Percentiles rank a stretch among this genome's conserved stretches.
phyloP scores from a whole-genome alignment of 2,797 vertebrate genomes.

The Gallinago stenura region DNA sequence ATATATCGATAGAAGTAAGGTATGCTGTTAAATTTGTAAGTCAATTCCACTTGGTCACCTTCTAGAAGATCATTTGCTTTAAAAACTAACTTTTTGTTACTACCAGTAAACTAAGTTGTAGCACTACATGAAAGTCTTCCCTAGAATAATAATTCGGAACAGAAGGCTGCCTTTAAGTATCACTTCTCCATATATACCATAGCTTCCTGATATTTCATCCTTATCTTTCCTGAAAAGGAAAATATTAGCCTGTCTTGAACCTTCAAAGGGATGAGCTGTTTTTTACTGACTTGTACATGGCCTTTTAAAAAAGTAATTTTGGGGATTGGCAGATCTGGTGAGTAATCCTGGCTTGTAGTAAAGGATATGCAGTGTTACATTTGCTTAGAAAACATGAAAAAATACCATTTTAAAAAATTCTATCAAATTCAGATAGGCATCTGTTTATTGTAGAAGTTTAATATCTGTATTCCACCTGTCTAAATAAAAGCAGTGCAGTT shows the following conservation, averaged over 20 bases:
- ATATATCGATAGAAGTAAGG: slow-evolving; percentile 3
- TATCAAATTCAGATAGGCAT: slow-evolving; percentile 28
- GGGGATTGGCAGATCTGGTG: slow-evolving; percentile 52
- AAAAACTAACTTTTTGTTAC: slow-evolving; percentile 50
- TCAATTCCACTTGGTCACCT: not conserved
- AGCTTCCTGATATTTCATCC: slow-evolving; percentile 9
- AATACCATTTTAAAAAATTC: not conserved
- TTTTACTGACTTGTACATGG: slow-evolving; percentile 54
- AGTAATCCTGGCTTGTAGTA: slow-evolving; percentile 44
- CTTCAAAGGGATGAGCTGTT: slow-evolving; percentile 55
- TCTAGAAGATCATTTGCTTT: slow-evolving; percentile 45
- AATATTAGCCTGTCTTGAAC: slow-evolving; percentile 64
- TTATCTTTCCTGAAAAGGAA: slow-evolving; percentile 63
- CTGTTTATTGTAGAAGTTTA: slow-evolving; percentile 15
- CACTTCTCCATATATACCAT: not conserved
- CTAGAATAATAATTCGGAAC: not conserved
- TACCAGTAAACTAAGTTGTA: not conserved
- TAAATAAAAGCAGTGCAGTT: slow-evolving; percentile 34
- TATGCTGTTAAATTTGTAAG: slow-evolving; percentile 44
- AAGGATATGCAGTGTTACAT: slow-evolving; percentile 35
- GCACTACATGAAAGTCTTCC: not conserved
- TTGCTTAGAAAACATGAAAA: slow-evolving; percentile 38
- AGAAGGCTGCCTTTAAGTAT: slow-evolving; percentile 44
- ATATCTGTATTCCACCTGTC: slow-evolving; percentile 33
- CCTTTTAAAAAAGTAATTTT: slow-evolving; percentile 64